A percentile compares a stretch with the other conserved stretches of the same genome.
phyloP scores from a whole-genome alignment of 2,113 vertebrate genomes.

The Vombatus ursinus region DNA sequence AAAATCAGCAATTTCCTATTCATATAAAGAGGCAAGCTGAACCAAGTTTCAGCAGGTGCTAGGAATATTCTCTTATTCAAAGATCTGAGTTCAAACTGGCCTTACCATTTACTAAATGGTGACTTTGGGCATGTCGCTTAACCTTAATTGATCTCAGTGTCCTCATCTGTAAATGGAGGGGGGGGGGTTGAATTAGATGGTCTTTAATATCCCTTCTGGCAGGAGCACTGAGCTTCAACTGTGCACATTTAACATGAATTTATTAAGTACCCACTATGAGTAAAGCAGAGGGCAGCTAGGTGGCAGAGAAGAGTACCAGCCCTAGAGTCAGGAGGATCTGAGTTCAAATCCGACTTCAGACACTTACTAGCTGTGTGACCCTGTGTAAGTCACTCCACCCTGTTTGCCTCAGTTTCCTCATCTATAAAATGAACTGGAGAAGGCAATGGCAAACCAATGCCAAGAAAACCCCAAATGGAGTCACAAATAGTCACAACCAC shows the following conservation, averaged over 20 bases:
- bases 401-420: no score
- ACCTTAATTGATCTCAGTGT: background rate
- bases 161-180: background rate
- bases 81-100: background rate
- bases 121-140: background rate
- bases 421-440: no score
- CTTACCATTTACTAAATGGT: background rate
- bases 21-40: slow-evolving; percentile 24
- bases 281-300: background rate
- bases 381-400: no score
- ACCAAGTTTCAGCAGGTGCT: slow-evolving; percentile 35
- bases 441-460: no score
- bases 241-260: background rate
- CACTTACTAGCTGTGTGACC: no score
- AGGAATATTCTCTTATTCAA: slow-evolving; percentile 41
- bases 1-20: background rate
- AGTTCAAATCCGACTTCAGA: no score
- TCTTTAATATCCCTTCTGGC: background rate
- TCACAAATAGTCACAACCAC: no score
- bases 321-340: no score
- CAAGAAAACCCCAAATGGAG: no score
- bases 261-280: background rate
- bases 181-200: background rate
- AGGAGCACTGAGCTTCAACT: background rate
- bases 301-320: no score